Percentiles rank a stretch among this genome's conserved stretches.
phyloP scores from a whole-genome alignment of 2,888 invertebrate genomes.

The Metacarcinus magister region DNA sequence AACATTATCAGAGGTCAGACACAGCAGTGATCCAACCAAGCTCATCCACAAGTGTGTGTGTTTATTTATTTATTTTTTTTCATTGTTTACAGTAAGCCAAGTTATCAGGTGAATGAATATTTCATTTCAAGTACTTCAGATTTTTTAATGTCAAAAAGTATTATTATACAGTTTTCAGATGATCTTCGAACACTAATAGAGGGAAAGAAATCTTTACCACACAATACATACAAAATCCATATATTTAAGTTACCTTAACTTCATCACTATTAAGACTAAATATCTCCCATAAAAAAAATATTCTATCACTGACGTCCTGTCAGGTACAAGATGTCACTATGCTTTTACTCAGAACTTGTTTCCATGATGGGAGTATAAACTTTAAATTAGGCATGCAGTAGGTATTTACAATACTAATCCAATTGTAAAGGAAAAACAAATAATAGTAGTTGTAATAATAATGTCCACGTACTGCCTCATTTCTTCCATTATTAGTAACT shows the following conservation, averaged over 20 bases:
- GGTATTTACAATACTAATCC: background rate
- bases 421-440: background rate
- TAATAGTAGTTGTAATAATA: background rate
- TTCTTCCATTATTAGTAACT: background rate
- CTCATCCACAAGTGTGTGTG: background rate
- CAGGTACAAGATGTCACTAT: background rate
- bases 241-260: background rate
- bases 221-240: conserved; percentile 19
- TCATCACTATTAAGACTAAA: background rate
- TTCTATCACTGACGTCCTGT: background rate
- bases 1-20: too few relatives aligned
- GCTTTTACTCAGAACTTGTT: background rate
- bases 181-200: background rate
- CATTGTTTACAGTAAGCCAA: background rate
- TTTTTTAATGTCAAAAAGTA: conserved; percentile 28
- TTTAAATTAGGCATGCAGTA: background rate
- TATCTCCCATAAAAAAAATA: background rate
- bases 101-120: background rate
- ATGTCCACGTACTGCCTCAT: background rate
- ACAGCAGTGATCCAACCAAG: background rate
- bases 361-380: background rate
- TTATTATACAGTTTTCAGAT: background rate
- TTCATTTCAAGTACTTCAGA: background rate
- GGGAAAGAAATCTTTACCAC: background rate
- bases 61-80: background rate